These are phyloP conservation scores for Melinaea menophilus DNA, from an alignment of 2,888 invertebrate species.

Conservation along the genomic window DNA sequence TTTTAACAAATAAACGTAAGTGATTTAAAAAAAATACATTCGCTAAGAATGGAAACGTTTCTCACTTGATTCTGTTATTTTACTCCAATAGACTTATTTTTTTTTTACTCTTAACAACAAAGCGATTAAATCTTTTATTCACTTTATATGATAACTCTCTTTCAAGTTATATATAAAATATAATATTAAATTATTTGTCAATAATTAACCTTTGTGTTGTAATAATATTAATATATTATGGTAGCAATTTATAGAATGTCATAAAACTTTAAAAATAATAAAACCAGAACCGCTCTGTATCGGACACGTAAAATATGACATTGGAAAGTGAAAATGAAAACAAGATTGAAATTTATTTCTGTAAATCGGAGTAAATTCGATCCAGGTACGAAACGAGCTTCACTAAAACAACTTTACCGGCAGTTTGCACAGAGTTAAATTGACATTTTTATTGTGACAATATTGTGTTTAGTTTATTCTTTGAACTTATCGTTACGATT, in stretches of 20 bases:
- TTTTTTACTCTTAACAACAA: no score
- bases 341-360: conserved; percentile 17
- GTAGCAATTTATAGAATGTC: neutral
- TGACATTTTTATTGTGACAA: conserved; percentile 15
- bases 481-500: neutral
- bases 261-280: conserved; percentile 14
- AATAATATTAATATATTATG: no score
- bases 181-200: no score
- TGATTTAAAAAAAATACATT: conserved; percentile 1
- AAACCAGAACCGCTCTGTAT: conserved; percentile 16
- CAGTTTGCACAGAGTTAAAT: conserved; percentile 19
- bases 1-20: conserved; percentile 1
- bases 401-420: conserved; percentile 20
- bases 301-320: conserved; percentile 24
- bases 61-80: no score
- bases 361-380: conserved; percentile 20
- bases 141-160: no score
- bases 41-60: neutral
- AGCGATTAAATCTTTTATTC: no score
- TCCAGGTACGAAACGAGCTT: conserved; percentile 12
- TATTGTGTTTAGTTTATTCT: conserved; percentile 2
- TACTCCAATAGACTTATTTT: no score
- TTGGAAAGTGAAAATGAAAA: conserved; percentile 19
- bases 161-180: no score
- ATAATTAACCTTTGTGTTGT: no score